Evolutionary conservation across 2,113 vertebrate genomes (phyloP).

Genomic region (Hippocampus abdominalis): DNA sequence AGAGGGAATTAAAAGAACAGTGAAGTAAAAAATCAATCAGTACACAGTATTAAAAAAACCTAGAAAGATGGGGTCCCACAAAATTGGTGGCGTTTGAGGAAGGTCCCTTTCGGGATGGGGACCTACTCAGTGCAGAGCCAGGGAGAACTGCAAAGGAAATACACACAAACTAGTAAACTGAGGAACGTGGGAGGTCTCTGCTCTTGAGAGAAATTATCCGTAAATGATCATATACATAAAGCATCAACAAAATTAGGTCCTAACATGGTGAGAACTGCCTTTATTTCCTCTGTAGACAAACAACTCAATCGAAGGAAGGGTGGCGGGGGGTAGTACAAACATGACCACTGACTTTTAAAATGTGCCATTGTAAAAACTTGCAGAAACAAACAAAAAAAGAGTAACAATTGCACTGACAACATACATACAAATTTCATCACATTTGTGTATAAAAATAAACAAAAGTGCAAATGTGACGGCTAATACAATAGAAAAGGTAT

Average conservation of each 20-base stretch:
- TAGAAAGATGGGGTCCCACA: slow-evolving; percentile 73
- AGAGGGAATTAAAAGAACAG: slow-evolving; percentile 40
- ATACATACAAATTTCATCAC: slow-evolving; percentile 46
- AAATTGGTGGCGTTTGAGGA: slow-evolving; percentile 67
- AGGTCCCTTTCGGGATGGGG: slow-evolving; percentile 57
- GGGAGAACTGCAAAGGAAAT: slow-evolving; percentile 97
- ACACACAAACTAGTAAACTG: slow-evolving; percentile 73
- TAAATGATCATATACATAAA: background rate
- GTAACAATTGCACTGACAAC: slow-evolving; percentile 60
- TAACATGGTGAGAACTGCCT: slow-evolving; percentile 26
- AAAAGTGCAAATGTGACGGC: slow-evolving; percentile 68
- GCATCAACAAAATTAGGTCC: background rate
- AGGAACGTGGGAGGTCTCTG: background rate
- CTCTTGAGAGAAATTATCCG: background rate
- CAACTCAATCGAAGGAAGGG: no score
- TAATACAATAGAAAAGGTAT: slow-evolving; percentile 47
- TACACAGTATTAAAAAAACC: slow-evolving; percentile 49
- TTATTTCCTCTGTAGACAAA: slow-evolving; percentile 59
- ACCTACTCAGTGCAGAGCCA: slow-evolving; percentile 99
- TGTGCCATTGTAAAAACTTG: slow-evolving; percentile 49
- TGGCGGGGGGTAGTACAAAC: slow-evolving; percentile 52
- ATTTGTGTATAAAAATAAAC: slow-evolving; percentile 42
- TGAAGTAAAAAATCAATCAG: slow-evolving; percentile 68
- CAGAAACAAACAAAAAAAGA: slow-evolving; percentile 39
- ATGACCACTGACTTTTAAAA: slow-evolving; percentile 40